A percentile compares a stretch with the other conserved stretches of the same genome.
phyloP scores from a whole-genome alignment of 2,888 invertebrate genomes.

The Galerucella nymphaeae region DNA sequence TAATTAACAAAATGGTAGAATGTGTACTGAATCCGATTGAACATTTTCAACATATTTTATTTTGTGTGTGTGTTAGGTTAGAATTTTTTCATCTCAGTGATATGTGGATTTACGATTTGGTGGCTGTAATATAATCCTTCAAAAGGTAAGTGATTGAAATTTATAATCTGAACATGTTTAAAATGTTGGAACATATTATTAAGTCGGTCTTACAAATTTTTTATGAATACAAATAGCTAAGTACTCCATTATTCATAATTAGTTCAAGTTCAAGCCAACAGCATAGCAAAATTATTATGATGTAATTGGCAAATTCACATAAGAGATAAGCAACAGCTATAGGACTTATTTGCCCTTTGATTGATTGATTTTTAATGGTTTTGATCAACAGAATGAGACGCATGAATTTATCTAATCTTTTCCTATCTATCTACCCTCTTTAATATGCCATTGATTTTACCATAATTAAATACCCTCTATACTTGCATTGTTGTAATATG shows the following conservation, averaged over 20 bases:
- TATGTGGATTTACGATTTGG: constrained; percentile 15
- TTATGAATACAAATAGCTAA: neutral
- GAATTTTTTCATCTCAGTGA: constrained; percentile 14
- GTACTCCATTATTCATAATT: neutral
- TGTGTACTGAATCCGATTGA: constrained; percentile 16
- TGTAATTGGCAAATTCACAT: constrained; percentile 18
- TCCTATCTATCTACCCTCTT: constrained; percentile 9
- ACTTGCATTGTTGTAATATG: constrained; percentile 9
- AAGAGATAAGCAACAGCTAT: neutral
- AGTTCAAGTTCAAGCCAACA: neutral
- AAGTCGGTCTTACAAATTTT: too few relatives aligned
- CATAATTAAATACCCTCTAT: constrained; percentile 8
- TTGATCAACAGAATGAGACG: neutral
- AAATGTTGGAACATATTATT: neutral
- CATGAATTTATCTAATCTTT: constrained; percentile 13
- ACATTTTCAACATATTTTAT: constrained; percentile 21
- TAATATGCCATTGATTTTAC: neutral
- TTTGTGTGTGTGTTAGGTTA: constrained; percentile 36
- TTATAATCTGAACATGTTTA: neutral
- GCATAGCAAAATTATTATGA: constrained; percentile 2
- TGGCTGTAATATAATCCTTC: constrained; percentile 5
- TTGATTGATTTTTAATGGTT: neutral
- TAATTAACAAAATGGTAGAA: constrained; percentile 30
- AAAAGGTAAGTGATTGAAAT: constrained; percentile 20
- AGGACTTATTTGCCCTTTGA: neutral